Percentiles rank a stretch among this genome's conserved stretches.
These are phyloP conservation scores for Oryctes rhinoceros DNA, from an alignment of 1,140 invertebrate species.

Conservation along the genomic window DNA sequence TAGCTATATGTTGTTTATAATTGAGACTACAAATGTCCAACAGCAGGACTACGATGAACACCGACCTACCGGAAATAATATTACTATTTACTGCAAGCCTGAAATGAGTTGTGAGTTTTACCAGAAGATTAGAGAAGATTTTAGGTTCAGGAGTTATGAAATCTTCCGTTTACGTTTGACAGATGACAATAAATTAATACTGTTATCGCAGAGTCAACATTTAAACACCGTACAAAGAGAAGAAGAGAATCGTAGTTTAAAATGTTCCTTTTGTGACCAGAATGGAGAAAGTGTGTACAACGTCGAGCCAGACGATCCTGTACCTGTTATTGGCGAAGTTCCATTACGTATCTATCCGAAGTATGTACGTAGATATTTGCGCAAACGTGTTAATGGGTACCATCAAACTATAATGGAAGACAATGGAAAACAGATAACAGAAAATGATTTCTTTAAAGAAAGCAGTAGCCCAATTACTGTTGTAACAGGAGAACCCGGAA, in stretches of 20 bases:
- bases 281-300: not conserved
- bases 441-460: not conserved
- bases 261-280: not conserved
- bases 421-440: not conserved
- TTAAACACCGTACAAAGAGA: too few species aligned
- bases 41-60: too few species aligned
- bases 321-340: not conserved
- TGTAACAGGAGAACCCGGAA: not conserved
- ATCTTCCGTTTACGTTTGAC: too few species aligned
- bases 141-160: too few species aligned
- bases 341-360: not conserved
- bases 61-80: too few species aligned
- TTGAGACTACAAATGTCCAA: too few species aligned
- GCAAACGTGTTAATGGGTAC: not conserved
- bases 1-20: too few species aligned
- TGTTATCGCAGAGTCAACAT: too few species aligned
- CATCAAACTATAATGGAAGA: not conserved
- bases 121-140: too few species aligned
- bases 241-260: not conserved
- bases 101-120: too few species aligned
- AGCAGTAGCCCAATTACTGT: not conserved
- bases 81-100: too few species aligned
- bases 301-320: not conserved
- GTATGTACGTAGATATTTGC: conserved; percentile 5
- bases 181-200: too few species aligned